A percentile compares a stretch with the other conserved stretches of the same genome.
Evolutionary conservation across 1,140 invertebrate species (phyloP).

Genomic region (Pachypsylla venusta): DNA sequence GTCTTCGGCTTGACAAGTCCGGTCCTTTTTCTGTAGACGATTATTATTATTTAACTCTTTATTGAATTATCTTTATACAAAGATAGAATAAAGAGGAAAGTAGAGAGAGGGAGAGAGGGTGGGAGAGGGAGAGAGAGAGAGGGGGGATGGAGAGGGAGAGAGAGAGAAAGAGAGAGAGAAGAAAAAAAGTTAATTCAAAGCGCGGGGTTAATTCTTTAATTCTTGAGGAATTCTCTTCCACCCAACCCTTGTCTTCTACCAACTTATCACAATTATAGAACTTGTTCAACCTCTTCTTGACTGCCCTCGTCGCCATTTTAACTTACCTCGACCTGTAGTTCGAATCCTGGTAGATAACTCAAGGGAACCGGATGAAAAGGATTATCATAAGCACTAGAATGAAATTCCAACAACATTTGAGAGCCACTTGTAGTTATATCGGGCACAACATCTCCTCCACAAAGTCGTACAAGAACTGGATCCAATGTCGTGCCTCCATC

Average conservation of each 20-base stretch:
- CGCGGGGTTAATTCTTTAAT: too few relatives aligned
- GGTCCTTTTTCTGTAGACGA: too few relatives aligned
- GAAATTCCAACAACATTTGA: conserved; percentile 63
- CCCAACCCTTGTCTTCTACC: too few relatives aligned
- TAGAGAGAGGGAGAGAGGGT: too few relatives aligned
- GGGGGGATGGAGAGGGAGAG: too few relatives aligned
- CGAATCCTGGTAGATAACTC: conserved; percentile 62
- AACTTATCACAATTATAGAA: neutral
- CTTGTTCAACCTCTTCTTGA: neutral
- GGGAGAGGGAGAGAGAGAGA: too few relatives aligned
- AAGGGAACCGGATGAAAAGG: conserved; percentile 61
- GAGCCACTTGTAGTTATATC: conserved; percentile 59
- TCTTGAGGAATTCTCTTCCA: too few relatives aligned
- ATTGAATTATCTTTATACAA: too few relatives aligned
- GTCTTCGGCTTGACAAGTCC: too few relatives aligned
- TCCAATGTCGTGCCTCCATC: conserved; percentile 56
- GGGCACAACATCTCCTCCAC: conserved; percentile 65
- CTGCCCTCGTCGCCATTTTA: conserved; percentile 6
- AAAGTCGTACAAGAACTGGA: conserved; percentile 57
- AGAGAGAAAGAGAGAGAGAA: conserved; percentile 10
- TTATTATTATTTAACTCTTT: too few relatives aligned
- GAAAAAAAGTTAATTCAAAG: neutral
- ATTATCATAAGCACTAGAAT: conserved; percentile 65
- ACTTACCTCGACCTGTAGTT: conserved; percentile 35
- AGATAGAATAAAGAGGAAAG: too few relatives aligned